phyloP scores from a whole-genome alignment of 2,797 vertebrate genomes.

The Aselliscus stoliczkanus region DNA sequence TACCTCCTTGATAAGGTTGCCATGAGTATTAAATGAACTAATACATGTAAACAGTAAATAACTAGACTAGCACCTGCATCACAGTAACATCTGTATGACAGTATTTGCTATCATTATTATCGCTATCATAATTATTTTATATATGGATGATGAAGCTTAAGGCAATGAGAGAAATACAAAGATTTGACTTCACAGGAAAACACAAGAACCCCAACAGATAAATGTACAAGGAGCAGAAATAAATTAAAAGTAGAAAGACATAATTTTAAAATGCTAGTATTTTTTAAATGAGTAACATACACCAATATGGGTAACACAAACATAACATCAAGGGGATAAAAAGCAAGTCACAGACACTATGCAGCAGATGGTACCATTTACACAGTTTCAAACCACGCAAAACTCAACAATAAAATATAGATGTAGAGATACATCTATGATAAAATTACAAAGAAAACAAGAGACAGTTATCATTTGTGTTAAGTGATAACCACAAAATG shows the following conservation, averaged over 20 bases:
- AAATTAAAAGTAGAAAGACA: slow-evolving; percentile 8
- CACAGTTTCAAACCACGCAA: background rate
- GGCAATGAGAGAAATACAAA: background rate
- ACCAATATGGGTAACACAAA: background rate
- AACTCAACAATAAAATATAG: background rate
- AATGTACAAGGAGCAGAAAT: background rate
- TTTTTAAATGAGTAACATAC: background rate
- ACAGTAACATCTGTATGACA: background rate
- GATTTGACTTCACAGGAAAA: background rate
- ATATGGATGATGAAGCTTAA: background rate
- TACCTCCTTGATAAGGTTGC: background rate
- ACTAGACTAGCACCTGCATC: background rate
- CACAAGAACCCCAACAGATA: background rate
- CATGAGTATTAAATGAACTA: background rate
- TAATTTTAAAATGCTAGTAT: background rate
- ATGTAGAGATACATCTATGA: background rate
- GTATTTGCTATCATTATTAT: background rate
- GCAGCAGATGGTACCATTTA: background rate
- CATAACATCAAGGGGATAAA: background rate
- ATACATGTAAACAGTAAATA: background rate
- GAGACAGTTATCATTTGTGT: background rate
- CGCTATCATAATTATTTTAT: background rate
- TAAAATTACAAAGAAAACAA: background rate
- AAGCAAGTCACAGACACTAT: background rate
- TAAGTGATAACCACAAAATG: background rate